Percentiles rank a stretch among this genome's conserved stretches.
Conservation (phyloP, 2,797 vertebrate species). For the Numenius phaeopus region DNA sequence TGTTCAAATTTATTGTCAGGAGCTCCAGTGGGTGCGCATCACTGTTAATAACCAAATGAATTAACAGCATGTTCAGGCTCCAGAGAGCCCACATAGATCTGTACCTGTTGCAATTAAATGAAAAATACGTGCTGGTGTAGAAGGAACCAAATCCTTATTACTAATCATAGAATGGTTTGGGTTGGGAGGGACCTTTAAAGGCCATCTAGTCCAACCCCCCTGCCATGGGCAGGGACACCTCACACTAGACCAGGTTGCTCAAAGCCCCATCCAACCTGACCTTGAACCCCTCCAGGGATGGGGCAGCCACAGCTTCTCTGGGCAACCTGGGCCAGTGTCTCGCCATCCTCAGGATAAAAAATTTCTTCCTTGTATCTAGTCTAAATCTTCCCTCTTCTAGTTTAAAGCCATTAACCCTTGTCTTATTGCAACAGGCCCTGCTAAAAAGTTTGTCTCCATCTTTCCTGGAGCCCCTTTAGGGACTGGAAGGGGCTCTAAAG, state of each 20-base stretch:
- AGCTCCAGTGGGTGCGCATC: neutral
- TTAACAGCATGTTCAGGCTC: neutral
- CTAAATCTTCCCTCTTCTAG: neutral
- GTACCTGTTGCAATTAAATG: neutral
- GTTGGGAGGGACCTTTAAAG: neutral
- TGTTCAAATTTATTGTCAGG: neutral
- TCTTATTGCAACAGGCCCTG: neutral
- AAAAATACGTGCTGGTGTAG: neutral
- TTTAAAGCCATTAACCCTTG: neutral
- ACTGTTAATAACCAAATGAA: slow-evolving; percentile 35
- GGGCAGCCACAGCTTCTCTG: neutral
- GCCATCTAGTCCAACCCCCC: neutral
- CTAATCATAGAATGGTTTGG: neutral
- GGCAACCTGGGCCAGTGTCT: neutral
- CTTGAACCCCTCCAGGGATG: neutral
- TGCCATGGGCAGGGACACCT: neutral
- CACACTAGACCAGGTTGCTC: neutral
- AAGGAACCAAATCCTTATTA: neutral
- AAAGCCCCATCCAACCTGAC: neutral
- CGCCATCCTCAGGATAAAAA: neutral
- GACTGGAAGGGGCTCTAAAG: neutral
- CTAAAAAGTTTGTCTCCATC: neutral
- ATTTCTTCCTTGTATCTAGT: neutral
- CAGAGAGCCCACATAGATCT: neutral
- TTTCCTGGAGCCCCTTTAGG: neutral